These are phyloP conservation scores for Sphaeramia orbicularis DNA, from an alignment of 2,797 vertebrate species.

Conservation along the genomic window DNA sequence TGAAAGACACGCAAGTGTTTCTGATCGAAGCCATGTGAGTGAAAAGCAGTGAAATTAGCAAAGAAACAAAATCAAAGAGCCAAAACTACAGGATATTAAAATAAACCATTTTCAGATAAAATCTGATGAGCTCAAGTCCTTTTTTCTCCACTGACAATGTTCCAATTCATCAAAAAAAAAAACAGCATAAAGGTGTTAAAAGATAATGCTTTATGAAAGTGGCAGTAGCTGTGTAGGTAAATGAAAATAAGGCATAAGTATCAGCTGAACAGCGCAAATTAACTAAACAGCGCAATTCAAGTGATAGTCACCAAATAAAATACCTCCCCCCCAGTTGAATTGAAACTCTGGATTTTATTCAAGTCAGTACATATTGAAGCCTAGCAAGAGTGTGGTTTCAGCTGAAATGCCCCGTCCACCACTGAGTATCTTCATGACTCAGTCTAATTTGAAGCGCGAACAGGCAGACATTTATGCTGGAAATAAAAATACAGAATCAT, in stretches of 20 bases:
- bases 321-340: slow-evolving; percentile 71
- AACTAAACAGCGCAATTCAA: slow-evolving; percentile 57
- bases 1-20: slow-evolving; percentile 43
- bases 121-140: slow-evolving; percentile 4
- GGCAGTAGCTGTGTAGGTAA: slow-evolving; percentile 37
- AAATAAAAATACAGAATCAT: slow-evolving; percentile 51
- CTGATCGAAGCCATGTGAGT: slow-evolving; percentile 32
- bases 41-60: slow-evolving; percentile 59
- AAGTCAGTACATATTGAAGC: slow-evolving; percentile 78
- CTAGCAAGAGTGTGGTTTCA: slow-evolving; percentile 53
- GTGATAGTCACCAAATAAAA: slow-evolving; percentile 71
- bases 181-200: slow-evolving; percentile 4
- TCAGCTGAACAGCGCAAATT: slow-evolving; percentile 38
- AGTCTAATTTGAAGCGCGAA: slow-evolving; percentile 54
- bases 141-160: background rate
- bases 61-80: slow-evolving; percentile 29
- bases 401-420: slow-evolving; percentile 38
- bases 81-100: slow-evolving; percentile 38
- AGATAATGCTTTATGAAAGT: slow-evolving; percentile 43
- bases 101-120: slow-evolving; percentile 29
- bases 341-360: slow-evolving; percentile 85
- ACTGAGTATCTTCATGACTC: slow-evolving; percentile 57
- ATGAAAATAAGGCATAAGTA: slow-evolving; percentile 41
- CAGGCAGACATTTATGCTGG: slow-evolving; percentile 50
- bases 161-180: background rate